Conservation (phyloP, 2,113 vertebrate species). For the Pantherophis guttatus region DNA sequence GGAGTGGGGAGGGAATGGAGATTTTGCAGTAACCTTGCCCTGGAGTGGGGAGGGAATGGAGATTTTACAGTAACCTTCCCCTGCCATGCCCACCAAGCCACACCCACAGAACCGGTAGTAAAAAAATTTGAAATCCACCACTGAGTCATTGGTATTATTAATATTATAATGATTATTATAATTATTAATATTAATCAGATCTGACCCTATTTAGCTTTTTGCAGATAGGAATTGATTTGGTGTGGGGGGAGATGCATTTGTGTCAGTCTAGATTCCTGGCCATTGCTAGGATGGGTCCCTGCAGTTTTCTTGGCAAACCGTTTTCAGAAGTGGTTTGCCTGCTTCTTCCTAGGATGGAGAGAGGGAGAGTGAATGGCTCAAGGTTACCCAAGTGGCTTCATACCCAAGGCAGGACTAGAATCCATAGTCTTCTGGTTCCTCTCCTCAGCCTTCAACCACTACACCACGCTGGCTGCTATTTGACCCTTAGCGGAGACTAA, state of each 20-base stretch:
- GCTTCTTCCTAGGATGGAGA: not conserved
- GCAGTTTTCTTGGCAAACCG: not conserved
- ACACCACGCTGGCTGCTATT: not conserved
- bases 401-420: not conserved
- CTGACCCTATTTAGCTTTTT: not conserved
- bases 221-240: not conserved
- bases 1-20: no score
- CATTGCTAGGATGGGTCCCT: not conserved
- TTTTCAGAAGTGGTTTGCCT: not conserved
- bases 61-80: no score
- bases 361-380: not conserved
- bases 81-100: no score
- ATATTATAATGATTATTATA: no score
- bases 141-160: no score
- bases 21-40: no score
- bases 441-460: not conserved
- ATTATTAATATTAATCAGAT: not conserved
- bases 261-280: not conserved
- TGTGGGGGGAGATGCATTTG: not conserved
- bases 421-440: not conserved
- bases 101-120: no score
- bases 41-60: no score
- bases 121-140: no score
- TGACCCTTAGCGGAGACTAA: not conserved
- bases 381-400: not conserved